phyloP scores from a whole-genome alignment of 2,888 invertebrate genomes.

The Autographa pulchrina region DNA sequence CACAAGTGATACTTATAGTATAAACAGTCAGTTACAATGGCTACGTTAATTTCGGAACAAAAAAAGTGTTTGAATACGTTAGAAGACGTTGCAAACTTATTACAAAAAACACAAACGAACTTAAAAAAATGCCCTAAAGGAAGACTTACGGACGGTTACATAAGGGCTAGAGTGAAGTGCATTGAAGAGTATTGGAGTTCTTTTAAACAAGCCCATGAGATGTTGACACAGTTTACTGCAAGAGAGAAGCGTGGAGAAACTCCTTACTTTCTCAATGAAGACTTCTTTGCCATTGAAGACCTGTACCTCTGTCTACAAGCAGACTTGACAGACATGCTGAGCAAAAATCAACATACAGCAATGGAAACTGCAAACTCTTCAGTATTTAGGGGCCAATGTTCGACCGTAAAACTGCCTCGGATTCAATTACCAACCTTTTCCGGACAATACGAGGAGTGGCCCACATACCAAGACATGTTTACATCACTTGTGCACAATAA shows the following conservation, averaged over 20 bases:
- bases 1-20: not conserved
- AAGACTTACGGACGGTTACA: conserved; percentile 48
- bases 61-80: conserved; percentile 16
- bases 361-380: not conserved
- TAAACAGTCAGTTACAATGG: not conserved
- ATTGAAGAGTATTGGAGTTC: conserved; percentile 50
- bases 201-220: conserved; percentile 35
- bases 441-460: conserved; percentile 38
- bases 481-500: conserved; percentile 34
- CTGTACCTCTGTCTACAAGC: conserved; percentile 28
- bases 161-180: conserved; percentile 40
- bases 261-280: conserved; percentile 49
- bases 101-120: conserved; percentile 46
- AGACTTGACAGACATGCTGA: conserved; percentile 23
- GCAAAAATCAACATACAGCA: not conserved
- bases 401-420: conserved; percentile 26
- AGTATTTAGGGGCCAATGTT: not conserved
- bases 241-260: conserved; percentile 25
- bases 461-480: conserved; percentile 41
- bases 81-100: conserved; percentile 39
- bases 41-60: conserved; percentile 10
- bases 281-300: conserved; percentile 45
- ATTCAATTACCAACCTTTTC: conserved; percentile 43
- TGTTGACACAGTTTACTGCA: conserved; percentile 20
- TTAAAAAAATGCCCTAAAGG: conserved; percentile 49